These are phyloP conservation scores for Nanorana parkeri DNA, from an alignment of 2,113 vertebrate genomes.

Conservation along the genomic window DNA sequence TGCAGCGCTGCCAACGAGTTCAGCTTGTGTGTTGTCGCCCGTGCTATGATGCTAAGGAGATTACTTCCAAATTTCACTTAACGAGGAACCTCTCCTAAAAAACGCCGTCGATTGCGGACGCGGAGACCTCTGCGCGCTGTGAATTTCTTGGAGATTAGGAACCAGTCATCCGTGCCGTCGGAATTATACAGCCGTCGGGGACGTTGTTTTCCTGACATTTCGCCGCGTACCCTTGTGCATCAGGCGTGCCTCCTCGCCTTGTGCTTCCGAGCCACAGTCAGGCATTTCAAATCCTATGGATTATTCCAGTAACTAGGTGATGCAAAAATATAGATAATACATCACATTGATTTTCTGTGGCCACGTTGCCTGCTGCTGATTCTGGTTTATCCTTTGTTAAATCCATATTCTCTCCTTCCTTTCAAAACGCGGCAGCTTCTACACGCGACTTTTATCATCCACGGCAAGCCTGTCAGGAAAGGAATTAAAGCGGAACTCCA, in stretches of 20 bases:
- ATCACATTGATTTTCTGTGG: slow-evolving; percentile 26
- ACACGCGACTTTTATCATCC: too few species aligned
- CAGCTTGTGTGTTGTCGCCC: too few species aligned
- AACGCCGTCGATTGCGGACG: not conserved
- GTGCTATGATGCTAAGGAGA: not conserved
- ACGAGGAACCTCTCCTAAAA: not conserved
- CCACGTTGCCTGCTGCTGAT: slow-evolving; percentile 19
- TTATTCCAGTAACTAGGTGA: slow-evolving; percentile 16
- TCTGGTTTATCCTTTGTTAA: slow-evolving; percentile 16
- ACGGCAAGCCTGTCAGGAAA: too few species aligned
- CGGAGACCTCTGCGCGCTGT: not conserved
- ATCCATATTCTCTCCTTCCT: slow-evolving; percentile 1
- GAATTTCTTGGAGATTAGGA: slow-evolving; percentile 9
- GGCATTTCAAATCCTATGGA: slow-evolving; percentile 27
- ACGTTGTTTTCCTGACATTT: not conserved
- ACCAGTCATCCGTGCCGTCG: not conserved
- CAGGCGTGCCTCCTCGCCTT: not conserved
- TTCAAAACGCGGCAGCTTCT: not conserved
- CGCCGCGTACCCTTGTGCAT: not conserved
- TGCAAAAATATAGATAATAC: slow-evolving; percentile 12
- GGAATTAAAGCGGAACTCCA: too few species aligned
- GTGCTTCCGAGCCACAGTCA: not conserved
- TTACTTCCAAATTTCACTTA: not conserved
- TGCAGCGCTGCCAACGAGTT: too few species aligned
- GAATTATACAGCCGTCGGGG: not conserved